phyloP scores from a whole-genome alignment of 2,113 vertebrate genomes.

The Ursus arctos region DNA sequence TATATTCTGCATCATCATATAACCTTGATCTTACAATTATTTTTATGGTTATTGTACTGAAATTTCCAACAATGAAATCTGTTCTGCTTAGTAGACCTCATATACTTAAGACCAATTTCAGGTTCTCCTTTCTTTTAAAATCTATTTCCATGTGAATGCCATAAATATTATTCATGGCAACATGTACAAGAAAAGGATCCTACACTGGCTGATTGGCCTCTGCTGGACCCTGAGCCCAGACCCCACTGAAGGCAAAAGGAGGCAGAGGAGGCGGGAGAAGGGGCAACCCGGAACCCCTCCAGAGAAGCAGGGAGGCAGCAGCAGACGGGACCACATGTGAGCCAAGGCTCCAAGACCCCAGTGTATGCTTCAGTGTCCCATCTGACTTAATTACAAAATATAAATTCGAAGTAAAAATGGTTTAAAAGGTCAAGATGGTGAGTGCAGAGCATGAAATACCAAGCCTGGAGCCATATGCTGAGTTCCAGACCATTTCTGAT shows the following conservation, averaged over 20 bases:
- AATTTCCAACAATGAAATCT: slow-evolving; percentile 42
- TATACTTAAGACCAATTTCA: neutral
- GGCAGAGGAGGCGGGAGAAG: neutral
- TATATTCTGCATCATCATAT: neutral
- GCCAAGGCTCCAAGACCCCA: neutral
- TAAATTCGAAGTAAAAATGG: neutral
- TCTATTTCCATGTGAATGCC: neutral
- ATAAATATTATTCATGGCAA: neutral
- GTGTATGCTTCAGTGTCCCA: neutral
- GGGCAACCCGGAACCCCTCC: neutral
- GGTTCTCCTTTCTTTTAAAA: neutral
- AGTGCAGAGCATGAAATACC: neutral
- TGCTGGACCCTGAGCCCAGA: neutral
- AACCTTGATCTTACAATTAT: neutral
- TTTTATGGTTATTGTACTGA: neutral
- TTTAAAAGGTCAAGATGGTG: neutral
- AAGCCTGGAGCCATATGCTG: neutral
- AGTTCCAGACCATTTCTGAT: neutral
- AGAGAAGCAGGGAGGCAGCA: neutral
- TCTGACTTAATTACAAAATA: neutral
- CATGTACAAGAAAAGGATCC: neutral
- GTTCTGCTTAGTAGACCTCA: neutral
- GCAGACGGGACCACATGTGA: too few species aligned
- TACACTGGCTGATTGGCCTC: neutral
- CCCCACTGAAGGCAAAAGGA: neutral